These are phyloP conservation scores for Oophaga pumilio DNA, from an alignment of 2,113 vertebrate species.

Conservation along the genomic window DNA sequence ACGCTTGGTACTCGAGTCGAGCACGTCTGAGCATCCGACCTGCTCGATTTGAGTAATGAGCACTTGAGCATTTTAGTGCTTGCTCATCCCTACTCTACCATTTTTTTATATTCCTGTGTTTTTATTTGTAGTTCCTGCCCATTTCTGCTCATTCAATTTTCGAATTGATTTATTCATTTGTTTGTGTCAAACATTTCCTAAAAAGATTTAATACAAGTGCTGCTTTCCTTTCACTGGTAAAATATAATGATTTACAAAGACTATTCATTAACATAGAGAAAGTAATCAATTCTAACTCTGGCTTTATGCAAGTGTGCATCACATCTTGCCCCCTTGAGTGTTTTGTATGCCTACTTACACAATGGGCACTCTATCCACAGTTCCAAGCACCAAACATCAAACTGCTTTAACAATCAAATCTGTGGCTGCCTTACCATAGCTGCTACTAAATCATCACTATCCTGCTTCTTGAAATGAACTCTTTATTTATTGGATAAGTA, in stretches of 20 bases:
- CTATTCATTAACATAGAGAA: conserved; percentile 1
- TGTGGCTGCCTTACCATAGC: not conserved
- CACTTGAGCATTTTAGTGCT: too few species aligned
- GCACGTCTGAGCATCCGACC: too few species aligned
- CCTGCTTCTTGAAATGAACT: not conserved
- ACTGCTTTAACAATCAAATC: not conserved
- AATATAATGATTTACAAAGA: not conserved
- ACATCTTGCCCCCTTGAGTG: not conserved
- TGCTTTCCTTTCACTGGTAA: not conserved
- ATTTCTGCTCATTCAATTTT: conserved; percentile 13
- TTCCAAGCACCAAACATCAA: not conserved
- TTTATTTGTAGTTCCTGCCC: not conserved
- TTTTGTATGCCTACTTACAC: not conserved
- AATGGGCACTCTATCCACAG: not conserved
- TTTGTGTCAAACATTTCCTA: conserved; percentile 22
- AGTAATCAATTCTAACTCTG: not conserved
- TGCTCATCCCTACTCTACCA: not conserved
- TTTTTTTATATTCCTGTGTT: not conserved
- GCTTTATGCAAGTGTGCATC: not conserved
- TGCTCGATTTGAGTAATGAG: too few species aligned
- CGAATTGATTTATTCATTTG: conserved; percentile 26
- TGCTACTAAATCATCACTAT: not conserved
- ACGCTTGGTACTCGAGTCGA: too few species aligned
- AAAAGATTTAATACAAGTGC: conserved; percentile 9
- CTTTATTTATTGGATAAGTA: not conserved